Evolutionary conservation across 2,113 vertebrate species (phyloP).

Genomic region (Polypterus bichir): DNA sequence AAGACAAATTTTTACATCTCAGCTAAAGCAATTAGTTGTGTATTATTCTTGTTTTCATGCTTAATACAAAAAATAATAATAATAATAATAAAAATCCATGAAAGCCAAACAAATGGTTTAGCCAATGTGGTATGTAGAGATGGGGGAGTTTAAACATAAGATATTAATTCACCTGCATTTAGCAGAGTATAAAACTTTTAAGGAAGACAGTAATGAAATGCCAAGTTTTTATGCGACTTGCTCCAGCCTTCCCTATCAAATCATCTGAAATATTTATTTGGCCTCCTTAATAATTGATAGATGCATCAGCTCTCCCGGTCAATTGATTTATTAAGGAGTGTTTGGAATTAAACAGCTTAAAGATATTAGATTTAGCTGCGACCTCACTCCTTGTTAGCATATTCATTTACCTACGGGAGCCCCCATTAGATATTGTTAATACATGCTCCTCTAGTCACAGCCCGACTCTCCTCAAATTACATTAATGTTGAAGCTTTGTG

Average conservation of each 20-base stretch:
- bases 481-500: constrained; percentile 65
- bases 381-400: constrained; percentile 72
- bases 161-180: constrained; percentile 39
- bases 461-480: constrained; percentile 71
- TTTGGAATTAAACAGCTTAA: constrained; percentile 86
- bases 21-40: too few species aligned
- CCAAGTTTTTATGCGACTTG: constrained; percentile 62
- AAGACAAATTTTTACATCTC: too few species aligned
- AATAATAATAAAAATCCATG: too few species aligned
- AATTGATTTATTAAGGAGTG: constrained; percentile 84
- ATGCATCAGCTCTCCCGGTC: constrained; percentile 72
- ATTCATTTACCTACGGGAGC: constrained; percentile 82
- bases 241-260: constrained; percentile 66
- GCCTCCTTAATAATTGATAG: constrained; percentile 82
- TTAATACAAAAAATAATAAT: too few species aligned
- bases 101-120: too few species aligned
- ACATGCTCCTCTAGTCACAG: constrained; percentile 69
- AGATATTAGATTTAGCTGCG: constrained; percentile 82
- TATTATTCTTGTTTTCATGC: too few species aligned
- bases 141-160: neutral
- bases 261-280: constrained; percentile 77
- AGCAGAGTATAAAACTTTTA: constrained; percentile 68
- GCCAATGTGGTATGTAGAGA: too few species aligned
- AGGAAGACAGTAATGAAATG: constrained; percentile 66
- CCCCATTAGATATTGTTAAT: constrained; percentile 82